Percentiles rank a stretch among this genome's conserved stretches.
phyloP scores from a whole-genome alignment of 2,888 invertebrate species.

The Anagyrus pseudococci region DNA sequence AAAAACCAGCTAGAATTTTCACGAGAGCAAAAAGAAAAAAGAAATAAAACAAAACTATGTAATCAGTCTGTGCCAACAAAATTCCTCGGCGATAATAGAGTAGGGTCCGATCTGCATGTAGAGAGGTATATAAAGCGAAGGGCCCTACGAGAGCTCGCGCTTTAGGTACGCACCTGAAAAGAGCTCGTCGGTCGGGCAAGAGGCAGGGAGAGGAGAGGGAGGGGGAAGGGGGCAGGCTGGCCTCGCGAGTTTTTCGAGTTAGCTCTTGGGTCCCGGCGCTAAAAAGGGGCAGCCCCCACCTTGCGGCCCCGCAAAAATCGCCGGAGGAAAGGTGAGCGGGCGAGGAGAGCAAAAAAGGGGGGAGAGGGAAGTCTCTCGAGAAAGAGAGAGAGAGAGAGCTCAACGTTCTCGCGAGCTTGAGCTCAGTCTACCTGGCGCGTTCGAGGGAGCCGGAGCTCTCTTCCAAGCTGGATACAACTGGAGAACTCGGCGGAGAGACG shows the following conservation, averaged over 20 bases:
- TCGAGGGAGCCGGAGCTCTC: conserved; percentile 23
- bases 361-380: no score
- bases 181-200: neutral
- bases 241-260: conserved; percentile 29
- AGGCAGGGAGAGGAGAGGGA: neutral
- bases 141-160: no score
- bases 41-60: no score
- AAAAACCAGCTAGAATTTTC: no score
- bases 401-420: neutral
- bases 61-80: no score
- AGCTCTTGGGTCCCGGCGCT: neutral
- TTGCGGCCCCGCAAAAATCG: conserved; percentile 17
- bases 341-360: conserved; percentile 1
- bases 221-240: neutral
- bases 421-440: conserved; percentile 34
- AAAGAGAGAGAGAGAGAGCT: no score
- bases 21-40: no score
- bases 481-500: neutral
- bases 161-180: no score
- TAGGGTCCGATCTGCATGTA: no score
- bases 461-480: no score
- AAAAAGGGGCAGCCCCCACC: conserved; percentile 27
- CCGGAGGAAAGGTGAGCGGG: conserved; percentile 33
- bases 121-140: no score
- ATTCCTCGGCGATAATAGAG: no score